phyloP scores from a whole-genome alignment of 2,888 invertebrate species.

The Troides aeacus region DNA sequence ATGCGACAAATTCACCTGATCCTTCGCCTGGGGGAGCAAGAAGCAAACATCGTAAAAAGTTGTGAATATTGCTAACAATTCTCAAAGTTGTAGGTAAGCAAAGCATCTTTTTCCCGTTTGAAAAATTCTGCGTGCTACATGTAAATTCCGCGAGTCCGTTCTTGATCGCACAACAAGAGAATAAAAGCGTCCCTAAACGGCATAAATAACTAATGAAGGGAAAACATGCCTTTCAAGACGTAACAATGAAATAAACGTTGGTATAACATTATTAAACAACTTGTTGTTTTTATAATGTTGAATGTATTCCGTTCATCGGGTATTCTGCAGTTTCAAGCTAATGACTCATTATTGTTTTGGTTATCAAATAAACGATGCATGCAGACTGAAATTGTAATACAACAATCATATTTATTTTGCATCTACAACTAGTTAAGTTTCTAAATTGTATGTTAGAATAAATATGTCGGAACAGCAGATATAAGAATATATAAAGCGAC shows the following conservation, averaged over 20 bases:
- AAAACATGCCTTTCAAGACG: constrained; percentile 32
- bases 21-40: constrained; percentile 49
- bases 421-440: constrained; percentile 1
- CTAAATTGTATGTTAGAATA: constrained; percentile 13
- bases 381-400: background rate
- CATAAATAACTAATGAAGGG: constrained; percentile 39
- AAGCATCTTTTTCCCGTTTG: constrained; percentile 50
- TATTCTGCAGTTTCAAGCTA: constrained; percentile 1
- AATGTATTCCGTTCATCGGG: background rate
- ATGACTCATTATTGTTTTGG: background rate
- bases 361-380: constrained; percentile 1
- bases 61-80: constrained; percentile 62
- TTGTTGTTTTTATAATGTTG: background rate
- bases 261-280: constrained; percentile 4
- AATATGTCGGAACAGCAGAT: constrained; percentile 33
- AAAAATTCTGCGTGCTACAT: constrained; percentile 44
- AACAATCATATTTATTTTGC: constrained; percentile 20
- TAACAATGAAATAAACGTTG: constrained; percentile 25
- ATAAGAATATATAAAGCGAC: constrained; percentile 46
- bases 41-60: constrained; percentile 68
- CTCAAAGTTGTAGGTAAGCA: constrained; percentile 57
- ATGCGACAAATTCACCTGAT: constrained; percentile 62
- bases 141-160: constrained; percentile 41
- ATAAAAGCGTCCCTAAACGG: constrained; percentile 29
- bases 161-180: constrained; percentile 34